Conservation (phyloP, 2,888 invertebrate species). For the Tachystola acroxantha region DNA sequence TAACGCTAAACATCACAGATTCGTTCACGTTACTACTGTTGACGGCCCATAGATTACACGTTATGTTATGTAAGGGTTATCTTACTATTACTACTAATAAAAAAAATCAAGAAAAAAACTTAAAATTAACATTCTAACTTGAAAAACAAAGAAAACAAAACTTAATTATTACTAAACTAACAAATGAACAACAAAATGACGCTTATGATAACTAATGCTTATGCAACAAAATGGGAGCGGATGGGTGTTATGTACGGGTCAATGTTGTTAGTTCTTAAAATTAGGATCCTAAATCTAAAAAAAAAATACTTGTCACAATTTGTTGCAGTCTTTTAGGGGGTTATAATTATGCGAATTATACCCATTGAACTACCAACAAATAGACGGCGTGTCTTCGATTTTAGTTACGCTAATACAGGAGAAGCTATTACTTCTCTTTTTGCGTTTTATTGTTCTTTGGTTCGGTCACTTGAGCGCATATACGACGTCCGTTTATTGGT, state of each 20-base stretch:
- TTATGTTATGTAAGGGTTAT: not conserved
- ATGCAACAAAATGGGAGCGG: constrained; percentile 21
- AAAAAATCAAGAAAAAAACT: constrained; percentile 4
- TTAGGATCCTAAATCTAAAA: constrained; percentile 20
- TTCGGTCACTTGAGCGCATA: too few relatives aligned
- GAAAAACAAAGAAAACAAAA: constrained; percentile 25
- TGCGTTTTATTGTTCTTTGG: too few relatives aligned
- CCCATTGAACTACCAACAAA: too few relatives aligned
- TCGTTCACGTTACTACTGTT: not conserved
- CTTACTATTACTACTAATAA: constrained; percentile 1
- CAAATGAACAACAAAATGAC: constrained; percentile 49
- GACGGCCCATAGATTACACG: too few relatives aligned
- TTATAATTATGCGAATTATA: constrained; percentile 4
- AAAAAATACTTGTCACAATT: constrained; percentile 41
- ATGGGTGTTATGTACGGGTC: not conserved
- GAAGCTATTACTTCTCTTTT: too few relatives aligned
- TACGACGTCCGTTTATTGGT: too few relatives aligned
- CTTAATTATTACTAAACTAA: constrained; percentile 16
- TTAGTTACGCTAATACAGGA: too few relatives aligned
- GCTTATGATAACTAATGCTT: constrained; percentile 35
- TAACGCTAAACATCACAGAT: constrained; percentile 24
- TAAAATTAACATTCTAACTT: constrained; percentile 14
- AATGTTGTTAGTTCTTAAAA: constrained; percentile 12
- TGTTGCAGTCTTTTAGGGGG: constrained; percentile 32
- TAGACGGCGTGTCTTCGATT: too few relatives aligned